Evolutionary conservation across 2,113 vertebrate genomes (phyloP).

Genomic region (Neodon shergylaensis): DNA sequence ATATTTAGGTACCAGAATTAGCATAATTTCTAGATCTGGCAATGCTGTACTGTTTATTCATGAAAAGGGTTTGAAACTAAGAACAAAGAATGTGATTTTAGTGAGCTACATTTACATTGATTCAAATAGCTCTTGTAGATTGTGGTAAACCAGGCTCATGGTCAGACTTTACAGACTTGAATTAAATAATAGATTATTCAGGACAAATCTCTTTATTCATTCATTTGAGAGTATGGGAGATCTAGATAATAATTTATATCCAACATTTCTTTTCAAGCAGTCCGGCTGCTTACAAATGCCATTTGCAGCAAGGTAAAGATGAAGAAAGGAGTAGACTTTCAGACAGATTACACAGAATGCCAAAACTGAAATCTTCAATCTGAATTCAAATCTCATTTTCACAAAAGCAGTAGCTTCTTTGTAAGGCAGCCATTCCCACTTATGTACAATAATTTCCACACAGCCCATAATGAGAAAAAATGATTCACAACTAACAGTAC

Average conservation of each 20-base stretch:
- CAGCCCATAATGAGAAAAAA: constrained; percentile 53
- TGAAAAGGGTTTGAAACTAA: constrained; percentile 51
- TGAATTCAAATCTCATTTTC: constrained; percentile 63
- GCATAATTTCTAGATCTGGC: neutral
- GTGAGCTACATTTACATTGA: neutral
- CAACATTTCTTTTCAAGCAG: constrained; percentile 59
- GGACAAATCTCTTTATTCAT: constrained; percentile 43
- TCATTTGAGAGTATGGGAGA: constrained; percentile 44
- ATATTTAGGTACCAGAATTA: neutral
- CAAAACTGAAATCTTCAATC: constrained; percentile 37
- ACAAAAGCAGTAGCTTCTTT: constrained; percentile 64
- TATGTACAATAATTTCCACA: constrained; percentile 45
- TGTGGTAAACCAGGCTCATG: neutral
- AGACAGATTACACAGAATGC: constrained; percentile 45
- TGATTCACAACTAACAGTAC: constrained; percentile 57
- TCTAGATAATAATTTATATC: constrained; percentile 57
- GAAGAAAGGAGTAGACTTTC: constrained; percentile 58
- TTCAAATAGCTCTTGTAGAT: constrained; percentile 31
- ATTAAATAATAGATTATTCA: constrained; percentile 42
- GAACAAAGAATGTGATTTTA: constrained; percentile 8
- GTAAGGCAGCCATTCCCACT: constrained; percentile 19
- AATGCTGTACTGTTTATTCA: neutral
- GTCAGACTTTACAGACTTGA: neutral
- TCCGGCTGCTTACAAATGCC: constrained; percentile 48
- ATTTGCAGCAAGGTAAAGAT: constrained; percentile 38